phyloP scores from a whole-genome alignment of 2,113 vertebrate species.

The Columbina picui region DNA sequence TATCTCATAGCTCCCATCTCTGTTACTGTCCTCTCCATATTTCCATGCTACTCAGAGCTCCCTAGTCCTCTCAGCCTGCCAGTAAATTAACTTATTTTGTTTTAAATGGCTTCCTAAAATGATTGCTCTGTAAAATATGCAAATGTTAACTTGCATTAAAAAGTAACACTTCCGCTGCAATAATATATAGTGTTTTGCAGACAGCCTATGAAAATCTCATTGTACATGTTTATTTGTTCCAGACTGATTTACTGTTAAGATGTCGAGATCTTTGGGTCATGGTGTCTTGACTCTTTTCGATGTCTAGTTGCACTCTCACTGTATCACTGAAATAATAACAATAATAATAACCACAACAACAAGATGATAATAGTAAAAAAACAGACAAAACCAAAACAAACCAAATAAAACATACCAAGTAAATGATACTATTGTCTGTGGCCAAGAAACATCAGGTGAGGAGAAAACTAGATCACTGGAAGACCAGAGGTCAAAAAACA shows the following conservation, averaged over 20 bases:
- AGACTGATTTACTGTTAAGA: background rate
- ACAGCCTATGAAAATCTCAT: background rate
- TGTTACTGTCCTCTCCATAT: background rate
- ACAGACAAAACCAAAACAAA: background rate
- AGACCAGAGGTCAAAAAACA: rapidly evolving
- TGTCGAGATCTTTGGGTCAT: background rate
- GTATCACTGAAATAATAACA: background rate
- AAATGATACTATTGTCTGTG: background rate
- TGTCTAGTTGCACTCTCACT: background rate
- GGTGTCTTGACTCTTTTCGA: background rate
- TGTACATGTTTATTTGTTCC: background rate
- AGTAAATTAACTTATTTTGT: background rate
- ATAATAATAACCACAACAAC: background rate
- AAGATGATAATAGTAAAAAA: background rate
- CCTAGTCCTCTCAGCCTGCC: background rate
- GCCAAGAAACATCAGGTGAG: background rate
- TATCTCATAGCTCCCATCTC: background rate
- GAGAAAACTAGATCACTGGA: background rate
- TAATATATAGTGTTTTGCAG: background rate
- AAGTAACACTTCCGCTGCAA: background rate
- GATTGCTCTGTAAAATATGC: background rate
- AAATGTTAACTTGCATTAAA: background rate
- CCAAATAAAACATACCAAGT: background rate
- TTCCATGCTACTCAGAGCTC: background rate
- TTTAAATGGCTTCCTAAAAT: background rate